phyloP scores from a whole-genome alignment of 2,113 vertebrate genomes.

The Pontoporia blainvillei region DNA sequence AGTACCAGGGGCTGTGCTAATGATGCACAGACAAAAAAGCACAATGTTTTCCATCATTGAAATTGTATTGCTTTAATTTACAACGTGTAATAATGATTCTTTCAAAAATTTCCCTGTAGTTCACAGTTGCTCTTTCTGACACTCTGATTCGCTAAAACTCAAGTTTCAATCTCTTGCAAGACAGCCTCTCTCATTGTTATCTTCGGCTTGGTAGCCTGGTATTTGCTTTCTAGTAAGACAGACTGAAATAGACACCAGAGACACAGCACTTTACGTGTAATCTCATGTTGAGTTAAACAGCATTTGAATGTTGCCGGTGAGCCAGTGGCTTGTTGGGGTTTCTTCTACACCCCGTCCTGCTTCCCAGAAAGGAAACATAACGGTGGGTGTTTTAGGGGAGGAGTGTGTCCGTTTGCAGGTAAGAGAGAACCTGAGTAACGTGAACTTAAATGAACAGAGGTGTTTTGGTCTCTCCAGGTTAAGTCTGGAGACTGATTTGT shows the following conservation, averaged over 20 bases:
- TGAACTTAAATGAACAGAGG: neutral
- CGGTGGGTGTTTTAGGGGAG: neutral
- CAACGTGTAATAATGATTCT: neutral
- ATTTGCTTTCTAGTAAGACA: constrained; percentile 60
- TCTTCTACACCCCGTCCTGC: neutral
- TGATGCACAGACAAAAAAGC: neutral
- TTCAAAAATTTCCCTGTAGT: neutral
- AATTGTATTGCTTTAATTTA: neutral
- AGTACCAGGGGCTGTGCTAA: neutral
- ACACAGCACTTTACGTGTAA: neutral
- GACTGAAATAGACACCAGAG: constrained; percentile 33
- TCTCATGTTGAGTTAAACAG: neutral
- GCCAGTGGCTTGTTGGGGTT: neutral
- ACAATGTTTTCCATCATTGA: neutral
- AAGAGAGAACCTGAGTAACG: neutral
- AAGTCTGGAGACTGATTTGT: neutral
- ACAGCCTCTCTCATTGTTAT: neutral
- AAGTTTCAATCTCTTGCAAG: neutral
- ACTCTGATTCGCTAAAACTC: constrained; percentile 35
- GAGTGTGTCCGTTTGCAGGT: neutral
- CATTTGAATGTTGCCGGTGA: neutral
- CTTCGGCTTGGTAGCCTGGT: constrained; percentile 33
- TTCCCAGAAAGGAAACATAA: neutral
- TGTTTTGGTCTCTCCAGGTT: neutral
- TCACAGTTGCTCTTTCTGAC: neutral